Percentiles rank a stretch among this genome's conserved stretches.
These are phyloP conservation scores for Cydia splendana DNA, from an alignment of 1,140 invertebrate species.

Conservation along the genomic window DNA sequence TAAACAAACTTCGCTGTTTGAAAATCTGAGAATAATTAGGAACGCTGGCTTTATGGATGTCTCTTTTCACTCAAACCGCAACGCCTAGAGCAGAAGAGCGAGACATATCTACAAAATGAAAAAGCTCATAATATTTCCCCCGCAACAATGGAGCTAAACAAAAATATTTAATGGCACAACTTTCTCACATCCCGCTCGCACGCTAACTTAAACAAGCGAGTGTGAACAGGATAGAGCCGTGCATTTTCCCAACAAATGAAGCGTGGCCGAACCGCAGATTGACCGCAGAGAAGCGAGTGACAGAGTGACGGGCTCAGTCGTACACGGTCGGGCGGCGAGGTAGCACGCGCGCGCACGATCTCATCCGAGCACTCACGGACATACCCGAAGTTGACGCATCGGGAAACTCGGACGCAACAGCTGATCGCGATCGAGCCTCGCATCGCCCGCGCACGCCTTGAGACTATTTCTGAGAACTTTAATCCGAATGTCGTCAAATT, in stretches of 20 bases:
- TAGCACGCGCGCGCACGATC: conserved; percentile 52
- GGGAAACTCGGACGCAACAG: conserved; percentile 20
- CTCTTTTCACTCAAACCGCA: conserved; percentile 51
- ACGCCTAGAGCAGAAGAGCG: conserved; percentile 49
- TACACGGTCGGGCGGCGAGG: conserved; percentile 63
- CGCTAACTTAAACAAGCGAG: conserved; percentile 42
- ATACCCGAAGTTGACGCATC: conserved; percentile 31
- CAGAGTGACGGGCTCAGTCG: conserved; percentile 77
- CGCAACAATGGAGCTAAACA: conserved; percentile 74
- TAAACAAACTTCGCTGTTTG: background rate
- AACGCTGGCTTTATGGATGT: conserved; percentile 47
- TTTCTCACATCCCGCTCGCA: conserved; percentile 63
- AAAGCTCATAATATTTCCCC: conserved; percentile 77
- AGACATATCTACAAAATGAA: conserved; percentile 64
- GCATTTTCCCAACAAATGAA: conserved; percentile 78
- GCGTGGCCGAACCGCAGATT: conserved; percentile 79
- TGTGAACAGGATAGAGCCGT: conserved; percentile 49
- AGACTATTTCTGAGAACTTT: conserved; percentile 45
- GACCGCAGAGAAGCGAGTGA: conserved; percentile 80
- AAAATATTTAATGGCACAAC: conserved; percentile 76
- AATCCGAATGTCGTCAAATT: conserved; percentile 54
- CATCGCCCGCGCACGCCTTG: conserved; percentile 42
- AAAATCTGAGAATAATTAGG: background rate
- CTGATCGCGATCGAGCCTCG: conserved; percentile 28
- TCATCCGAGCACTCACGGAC: conserved; percentile 47